These are phyloP conservation scores for Tragelaphus scriptus DNA, from an alignment of 2,113 vertebrate species.

Conservation along the genomic window DNA sequence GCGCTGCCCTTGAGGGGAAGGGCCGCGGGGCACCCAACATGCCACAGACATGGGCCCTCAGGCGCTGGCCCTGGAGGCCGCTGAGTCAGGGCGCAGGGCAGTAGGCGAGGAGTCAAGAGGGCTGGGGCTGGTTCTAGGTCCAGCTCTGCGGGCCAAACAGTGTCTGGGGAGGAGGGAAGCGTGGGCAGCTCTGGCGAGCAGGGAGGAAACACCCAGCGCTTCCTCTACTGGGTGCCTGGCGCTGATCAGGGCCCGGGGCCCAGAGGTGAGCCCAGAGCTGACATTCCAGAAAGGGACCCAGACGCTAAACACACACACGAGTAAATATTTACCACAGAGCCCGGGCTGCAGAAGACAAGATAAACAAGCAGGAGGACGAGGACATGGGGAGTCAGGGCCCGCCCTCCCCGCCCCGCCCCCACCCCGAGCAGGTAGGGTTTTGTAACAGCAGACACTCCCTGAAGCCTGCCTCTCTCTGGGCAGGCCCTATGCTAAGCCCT, in stretches of 20 bases:
- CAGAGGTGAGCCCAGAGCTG: neutral
- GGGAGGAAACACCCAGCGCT: neutral
- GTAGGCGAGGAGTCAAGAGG: neutral
- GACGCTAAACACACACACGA: neutral
- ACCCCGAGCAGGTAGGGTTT: no score
- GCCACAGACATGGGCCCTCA: no score
- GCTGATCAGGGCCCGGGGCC: neutral
- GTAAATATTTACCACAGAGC: neutral
- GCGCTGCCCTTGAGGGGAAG: neutral
- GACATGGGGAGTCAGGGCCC: neutral
- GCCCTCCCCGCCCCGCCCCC: neutral
- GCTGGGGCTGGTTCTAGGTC: neutral
- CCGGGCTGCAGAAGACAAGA: neutral
- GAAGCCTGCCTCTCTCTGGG: neutral
- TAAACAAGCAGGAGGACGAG: neutral
- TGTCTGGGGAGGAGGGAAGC: neutral
- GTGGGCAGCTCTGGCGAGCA: neutral
- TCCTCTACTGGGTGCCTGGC: neutral
- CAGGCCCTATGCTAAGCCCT: neutral
- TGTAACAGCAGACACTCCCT: neutral
- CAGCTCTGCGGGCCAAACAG: neutral
- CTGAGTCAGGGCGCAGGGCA: no score
- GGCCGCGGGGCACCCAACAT: no score
- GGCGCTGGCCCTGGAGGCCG: no score
- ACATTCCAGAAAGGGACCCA: neutral